phyloP scores from a whole-genome alignment of 2,888 invertebrate genomes.

The Aspidiotus rigidus region DNA sequence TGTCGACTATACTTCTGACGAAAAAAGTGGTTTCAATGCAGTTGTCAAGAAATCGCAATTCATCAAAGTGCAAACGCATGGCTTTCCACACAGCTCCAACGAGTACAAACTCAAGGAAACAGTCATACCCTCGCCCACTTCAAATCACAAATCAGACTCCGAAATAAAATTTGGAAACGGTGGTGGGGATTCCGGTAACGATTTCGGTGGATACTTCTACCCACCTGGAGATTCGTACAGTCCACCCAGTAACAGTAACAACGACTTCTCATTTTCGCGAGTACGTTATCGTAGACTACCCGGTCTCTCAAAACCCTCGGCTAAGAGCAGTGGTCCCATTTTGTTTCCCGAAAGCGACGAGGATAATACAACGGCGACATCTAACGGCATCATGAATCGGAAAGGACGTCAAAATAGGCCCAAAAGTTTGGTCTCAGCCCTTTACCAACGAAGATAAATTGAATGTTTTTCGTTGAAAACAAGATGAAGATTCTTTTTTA shows the following conservation, averaged over 20 bases:
- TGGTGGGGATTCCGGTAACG: neutral
- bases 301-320: neutral
- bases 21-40: constrained; percentile 30
- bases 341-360: constrained; percentile 20
- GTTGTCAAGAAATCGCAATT: constrained; percentile 23
- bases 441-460: no score
- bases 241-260: neutral
- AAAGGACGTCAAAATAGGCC: no score
- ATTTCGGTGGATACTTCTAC: constrained; percentile 3
- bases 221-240: neutral
- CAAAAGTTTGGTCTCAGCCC: no score
- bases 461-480: no score
- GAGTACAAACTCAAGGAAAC: constrained; percentile 10
- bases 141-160: constrained; percentile 1
- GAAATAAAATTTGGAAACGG: neutral
- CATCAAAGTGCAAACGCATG: constrained; percentile 12
- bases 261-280: constrained; percentile 19
- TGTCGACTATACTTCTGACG: constrained; percentile 29
- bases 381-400: neutral
- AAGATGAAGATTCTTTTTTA: no score
- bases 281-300: constrained; percentile 23
- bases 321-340: constrained; percentile 11
- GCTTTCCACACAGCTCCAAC: neutral
- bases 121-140: neutral
- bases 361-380: constrained; percentile 11